These are phyloP conservation scores for Halichoerus grypus DNA, from an alignment of 2,113 vertebrate genomes.

Conservation along the genomic window DNA sequence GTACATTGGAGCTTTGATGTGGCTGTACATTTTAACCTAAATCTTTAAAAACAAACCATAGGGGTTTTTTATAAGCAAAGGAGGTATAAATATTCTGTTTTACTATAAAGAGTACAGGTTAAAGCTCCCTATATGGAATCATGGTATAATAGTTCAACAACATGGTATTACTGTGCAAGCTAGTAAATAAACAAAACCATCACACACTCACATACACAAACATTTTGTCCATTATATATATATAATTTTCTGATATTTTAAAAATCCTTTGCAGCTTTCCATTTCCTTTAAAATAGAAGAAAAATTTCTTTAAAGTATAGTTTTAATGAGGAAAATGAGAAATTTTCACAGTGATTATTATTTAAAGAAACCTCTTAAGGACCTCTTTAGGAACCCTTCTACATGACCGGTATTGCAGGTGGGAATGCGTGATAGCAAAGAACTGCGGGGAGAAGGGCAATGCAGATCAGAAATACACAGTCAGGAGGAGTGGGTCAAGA, in stretches of 20 bases:
- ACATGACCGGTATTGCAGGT: background rate
- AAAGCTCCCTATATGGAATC: background rate
- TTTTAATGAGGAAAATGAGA: background rate
- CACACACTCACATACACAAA: background rate
- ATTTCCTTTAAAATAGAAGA: conserved; percentile 19
- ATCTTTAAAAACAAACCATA: background rate
- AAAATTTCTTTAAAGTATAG: background rate
- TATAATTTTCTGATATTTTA: background rate
- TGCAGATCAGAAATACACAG: conserved; percentile 11
- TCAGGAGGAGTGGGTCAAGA: background rate
- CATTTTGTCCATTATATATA: background rate
- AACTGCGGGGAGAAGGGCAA: background rate
- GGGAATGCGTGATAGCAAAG: background rate
- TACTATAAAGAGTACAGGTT: background rate
- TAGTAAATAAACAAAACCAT: background rate
- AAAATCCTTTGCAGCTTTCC: background rate
- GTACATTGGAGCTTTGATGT: background rate
- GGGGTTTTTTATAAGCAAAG: background rate
- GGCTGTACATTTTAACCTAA: background rate
- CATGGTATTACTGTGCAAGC: background rate
- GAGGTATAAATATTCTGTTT: background rate
- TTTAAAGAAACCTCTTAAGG: background rate
- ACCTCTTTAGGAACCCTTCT: conserved; percentile 27
- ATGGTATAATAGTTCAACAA: background rate
- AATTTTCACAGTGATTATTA: background rate